phyloP scores from a whole-genome alignment of 2,888 invertebrate genomes.

The Reticulitermes lucifugus region DNA sequence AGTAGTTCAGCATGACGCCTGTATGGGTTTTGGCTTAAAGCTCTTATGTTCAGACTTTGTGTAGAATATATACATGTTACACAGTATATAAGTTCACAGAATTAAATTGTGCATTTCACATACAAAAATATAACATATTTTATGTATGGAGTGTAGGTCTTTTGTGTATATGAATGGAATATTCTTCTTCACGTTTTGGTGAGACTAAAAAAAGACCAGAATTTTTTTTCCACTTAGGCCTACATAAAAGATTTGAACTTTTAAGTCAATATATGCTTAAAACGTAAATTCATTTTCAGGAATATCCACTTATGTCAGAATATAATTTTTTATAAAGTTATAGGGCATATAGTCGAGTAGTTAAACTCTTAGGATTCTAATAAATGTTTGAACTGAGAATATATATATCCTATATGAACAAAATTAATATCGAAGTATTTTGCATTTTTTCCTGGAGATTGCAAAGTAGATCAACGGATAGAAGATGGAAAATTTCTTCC shows the following conservation, averaged over 20 bases:
- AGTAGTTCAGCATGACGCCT: not conserved
- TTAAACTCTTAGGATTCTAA: too few relatives aligned
- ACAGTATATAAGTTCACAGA: not conserved
- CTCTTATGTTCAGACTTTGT: not conserved
- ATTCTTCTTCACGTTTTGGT: not conserved
- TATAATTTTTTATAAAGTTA: too few relatives aligned
- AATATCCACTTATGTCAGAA: too few relatives aligned
- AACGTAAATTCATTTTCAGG: not conserved
- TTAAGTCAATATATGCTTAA: not conserved
- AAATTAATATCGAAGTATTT: too few relatives aligned
- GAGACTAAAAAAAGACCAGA: not conserved
- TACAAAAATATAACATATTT: not conserved
- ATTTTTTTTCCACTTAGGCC: not conserved
- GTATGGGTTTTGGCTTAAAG: conserved; percentile 24
- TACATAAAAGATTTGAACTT: not conserved
- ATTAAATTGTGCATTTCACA: not conserved
- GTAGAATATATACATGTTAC: not conserved
- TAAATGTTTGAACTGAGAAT: too few relatives aligned
- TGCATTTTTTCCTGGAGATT: too few relatives aligned
- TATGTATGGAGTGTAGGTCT: not conserved
- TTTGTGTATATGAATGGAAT: not conserved
- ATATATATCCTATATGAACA: too few relatives aligned
- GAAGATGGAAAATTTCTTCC: too few relatives aligned
- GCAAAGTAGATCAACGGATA: too few relatives aligned
- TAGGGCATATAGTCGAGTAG: too few relatives aligned